These are phyloP conservation scores for Monochamus alternatus DNA, from an alignment of 2,888 invertebrate genomes.

Conservation along the genomic window DNA sequence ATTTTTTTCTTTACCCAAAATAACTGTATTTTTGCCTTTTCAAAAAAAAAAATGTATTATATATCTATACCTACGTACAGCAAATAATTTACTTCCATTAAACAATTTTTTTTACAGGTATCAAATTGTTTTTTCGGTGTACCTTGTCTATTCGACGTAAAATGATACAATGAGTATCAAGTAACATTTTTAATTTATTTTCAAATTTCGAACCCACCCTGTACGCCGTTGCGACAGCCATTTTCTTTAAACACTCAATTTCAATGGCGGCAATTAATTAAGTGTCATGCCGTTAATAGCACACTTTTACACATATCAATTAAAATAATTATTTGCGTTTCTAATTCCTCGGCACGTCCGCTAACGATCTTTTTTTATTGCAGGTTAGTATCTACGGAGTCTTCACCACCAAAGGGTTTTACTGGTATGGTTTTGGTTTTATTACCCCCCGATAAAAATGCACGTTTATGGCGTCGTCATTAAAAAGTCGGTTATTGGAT, in stretches of 20 bases:
- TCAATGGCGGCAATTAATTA: conserved; percentile 41
- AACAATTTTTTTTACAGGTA: too few relatives aligned
- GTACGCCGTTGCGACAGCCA: conserved; percentile 23
- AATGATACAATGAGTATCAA: too few relatives aligned
- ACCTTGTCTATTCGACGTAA: too few relatives aligned
- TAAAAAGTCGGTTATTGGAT: conserved; percentile 14
- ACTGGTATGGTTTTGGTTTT: conserved; percentile 19
- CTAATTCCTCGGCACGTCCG: conserved; percentile 16
- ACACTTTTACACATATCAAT: conserved; percentile 35
- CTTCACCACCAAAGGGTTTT: conserved; percentile 10
- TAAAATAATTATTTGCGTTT: conserved; percentile 38
- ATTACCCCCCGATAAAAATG: conserved; percentile 6
- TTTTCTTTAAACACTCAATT: conserved; percentile 39
- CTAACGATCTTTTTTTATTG: conserved; percentile 42
- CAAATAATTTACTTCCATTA: too few relatives aligned
- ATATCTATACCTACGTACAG: too few relatives aligned
- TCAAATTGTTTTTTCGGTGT: too few relatives aligned
- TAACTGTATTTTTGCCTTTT: too few relatives aligned
- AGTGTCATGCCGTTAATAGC: conserved; percentile 35
- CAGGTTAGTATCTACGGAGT: conserved; percentile 45
- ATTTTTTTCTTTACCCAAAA: too few relatives aligned
- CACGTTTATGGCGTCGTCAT: neutral
- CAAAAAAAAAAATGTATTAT: too few relatives aligned
- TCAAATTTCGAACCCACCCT: neutral
- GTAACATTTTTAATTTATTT: too few relatives aligned